Evolutionary conservation across 2,888 invertebrate genomes (phyloP).

Genomic region (Phengaris arion): DNA sequence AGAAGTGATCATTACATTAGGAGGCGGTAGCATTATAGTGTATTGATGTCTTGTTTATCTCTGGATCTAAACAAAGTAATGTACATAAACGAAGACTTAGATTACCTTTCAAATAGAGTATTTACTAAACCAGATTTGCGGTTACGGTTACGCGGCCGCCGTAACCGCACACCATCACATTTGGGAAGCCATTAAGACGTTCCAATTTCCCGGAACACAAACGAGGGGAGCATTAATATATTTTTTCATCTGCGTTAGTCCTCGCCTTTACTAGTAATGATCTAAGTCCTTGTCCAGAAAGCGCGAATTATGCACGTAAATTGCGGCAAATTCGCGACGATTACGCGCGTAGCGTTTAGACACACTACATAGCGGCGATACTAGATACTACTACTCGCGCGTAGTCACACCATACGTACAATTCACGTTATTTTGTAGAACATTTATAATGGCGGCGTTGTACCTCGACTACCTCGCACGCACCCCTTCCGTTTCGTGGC

Average conservation of each 20-base stretch:
- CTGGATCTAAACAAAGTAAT: no score
- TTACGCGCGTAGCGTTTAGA: no score
- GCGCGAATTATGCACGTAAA: no score
- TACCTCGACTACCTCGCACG: no score
- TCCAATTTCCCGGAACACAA: not conserved
- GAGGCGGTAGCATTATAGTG: no score
- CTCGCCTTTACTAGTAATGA: not conserved
- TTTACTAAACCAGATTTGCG: not conserved
- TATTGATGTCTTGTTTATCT: no score
- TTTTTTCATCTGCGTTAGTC: conserved; percentile 17
- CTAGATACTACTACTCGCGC: no score
- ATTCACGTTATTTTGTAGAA: no score
- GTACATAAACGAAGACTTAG: not conserved
- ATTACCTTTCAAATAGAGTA: not conserved
- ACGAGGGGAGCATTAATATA: conserved; percentile 8
- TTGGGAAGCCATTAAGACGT: conserved; percentile 11
- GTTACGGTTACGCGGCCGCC: not conserved
- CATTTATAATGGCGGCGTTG: no score
- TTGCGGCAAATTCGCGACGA: not conserved
- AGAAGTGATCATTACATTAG: no score
- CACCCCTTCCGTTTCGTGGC: no score
- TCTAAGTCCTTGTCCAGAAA: not conserved
- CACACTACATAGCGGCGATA: not conserved
- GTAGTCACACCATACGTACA: no score
- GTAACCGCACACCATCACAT: conserved; percentile 11